These are phyloP conservation scores for Microplitis deprimator DNA, from an alignment of 2,888 invertebrate species.

Conservation along the genomic window DNA sequence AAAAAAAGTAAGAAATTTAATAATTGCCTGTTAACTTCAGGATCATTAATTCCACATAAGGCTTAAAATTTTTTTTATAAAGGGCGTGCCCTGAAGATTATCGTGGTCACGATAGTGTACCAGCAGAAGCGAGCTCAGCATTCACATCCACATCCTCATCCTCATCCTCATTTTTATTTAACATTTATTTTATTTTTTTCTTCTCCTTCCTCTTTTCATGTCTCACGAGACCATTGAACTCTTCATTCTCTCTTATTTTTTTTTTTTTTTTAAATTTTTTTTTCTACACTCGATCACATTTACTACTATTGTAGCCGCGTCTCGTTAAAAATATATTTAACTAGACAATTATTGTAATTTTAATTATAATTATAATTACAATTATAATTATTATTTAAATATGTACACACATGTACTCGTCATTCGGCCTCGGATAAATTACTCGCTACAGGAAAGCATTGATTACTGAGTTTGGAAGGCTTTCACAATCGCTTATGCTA, in stretches of 20 bases:
- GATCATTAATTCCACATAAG: background rate
- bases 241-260: constrained; percentile 30
- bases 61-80: background rate
- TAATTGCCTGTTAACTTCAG: background rate
- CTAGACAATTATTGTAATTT: background rate
- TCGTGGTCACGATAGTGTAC: constrained; percentile 4
- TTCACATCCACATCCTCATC: constrained; percentile 40
- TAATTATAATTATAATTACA: constrained; percentile 10
- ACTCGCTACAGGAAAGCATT: constrained; percentile 58
- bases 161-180: constrained; percentile 41
- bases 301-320: background rate
- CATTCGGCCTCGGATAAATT: background rate
- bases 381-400: constrained; percentile 15
- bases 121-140: constrained; percentile 35
- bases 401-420: constrained; percentile 24
- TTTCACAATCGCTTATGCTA: constrained; percentile 36
- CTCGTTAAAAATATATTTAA: background rate
- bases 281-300: constrained; percentile 39
- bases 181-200: constrained; percentile 28
- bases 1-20: too few relatives aligned
- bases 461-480: constrained; percentile 57
- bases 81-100: constrained; percentile 16
- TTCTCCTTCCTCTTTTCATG: constrained; percentile 9
- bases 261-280: constrained; percentile 35
- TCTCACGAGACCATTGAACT: constrained; percentile 41